Evolutionary conservation across 1,140 invertebrate genomes (phyloP).

Genomic region (Melitaea cinxia): DNA sequence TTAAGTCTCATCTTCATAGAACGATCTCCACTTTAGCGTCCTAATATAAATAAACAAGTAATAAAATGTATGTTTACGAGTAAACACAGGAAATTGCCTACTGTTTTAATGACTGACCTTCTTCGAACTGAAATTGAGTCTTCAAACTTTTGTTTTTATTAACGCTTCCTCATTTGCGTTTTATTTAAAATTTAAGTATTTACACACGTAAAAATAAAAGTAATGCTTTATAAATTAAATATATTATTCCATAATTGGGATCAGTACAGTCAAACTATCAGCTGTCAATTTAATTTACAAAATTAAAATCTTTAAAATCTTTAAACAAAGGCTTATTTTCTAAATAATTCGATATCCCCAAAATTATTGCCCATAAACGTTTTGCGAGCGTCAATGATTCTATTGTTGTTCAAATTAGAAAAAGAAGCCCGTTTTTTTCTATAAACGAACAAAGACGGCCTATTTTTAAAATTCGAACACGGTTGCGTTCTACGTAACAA

Average conservation of each 20-base stretch:
- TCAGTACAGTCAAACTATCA: constrained; percentile 24
- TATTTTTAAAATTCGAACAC: constrained; percentile 66
- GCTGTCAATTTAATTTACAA: constrained; percentile 29
- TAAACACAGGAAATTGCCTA: constrained; percentile 57
- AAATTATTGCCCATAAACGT: constrained; percentile 50
- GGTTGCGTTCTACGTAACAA: constrained; percentile 59
- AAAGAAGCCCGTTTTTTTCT: constrained; percentile 42
- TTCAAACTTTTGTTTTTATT: constrained; percentile 38
- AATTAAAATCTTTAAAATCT: no score
- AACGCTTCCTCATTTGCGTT: constrained; percentile 9
- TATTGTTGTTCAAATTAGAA: constrained; percentile 46
- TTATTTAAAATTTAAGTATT: neutral
- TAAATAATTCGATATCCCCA: constrained; percentile 52
- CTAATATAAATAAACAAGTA: constrained; percentile 52
- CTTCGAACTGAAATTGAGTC: constrained; percentile 49
- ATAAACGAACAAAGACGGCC: constrained; percentile 65
- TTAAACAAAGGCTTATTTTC: constrained; percentile 51
- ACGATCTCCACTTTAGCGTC: constrained; percentile 23
- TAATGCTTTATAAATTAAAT: no score
- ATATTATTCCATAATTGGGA: constrained; percentile 10
- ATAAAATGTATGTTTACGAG: constrained; percentile 58
- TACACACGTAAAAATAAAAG: no score
- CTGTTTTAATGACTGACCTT: constrained; percentile 43
- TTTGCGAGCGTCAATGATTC: constrained; percentile 44
- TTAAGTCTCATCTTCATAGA: neutral